phyloP scores from a whole-genome alignment of 1,140 invertebrate genomes.

The Patella vulgata region DNA sequence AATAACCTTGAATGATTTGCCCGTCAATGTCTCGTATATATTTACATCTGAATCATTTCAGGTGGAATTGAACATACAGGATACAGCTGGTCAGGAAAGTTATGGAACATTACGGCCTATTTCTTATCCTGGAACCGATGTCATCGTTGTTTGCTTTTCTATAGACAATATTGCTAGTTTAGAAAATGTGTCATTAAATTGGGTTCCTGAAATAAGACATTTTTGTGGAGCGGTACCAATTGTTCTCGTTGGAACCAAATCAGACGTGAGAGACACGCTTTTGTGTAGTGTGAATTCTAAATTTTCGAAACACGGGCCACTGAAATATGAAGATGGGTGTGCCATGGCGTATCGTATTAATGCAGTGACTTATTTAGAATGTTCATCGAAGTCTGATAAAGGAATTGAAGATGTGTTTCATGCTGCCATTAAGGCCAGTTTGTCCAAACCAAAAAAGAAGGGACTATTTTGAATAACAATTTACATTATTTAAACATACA shows the following conservation, averaged over 20 bases:
- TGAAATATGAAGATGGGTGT: constrained; percentile 43
- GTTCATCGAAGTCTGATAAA: constrained; percentile 57
- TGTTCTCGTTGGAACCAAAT: constrained; percentile 80
- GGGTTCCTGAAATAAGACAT: constrained; percentile 78
- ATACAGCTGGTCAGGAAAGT: constrained; percentile 92
- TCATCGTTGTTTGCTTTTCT: constrained; percentile 53
- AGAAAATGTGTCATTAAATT: constrained; percentile 95
- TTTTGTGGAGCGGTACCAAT: constrained; percentile 96
- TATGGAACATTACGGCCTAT: constrained; percentile 90
- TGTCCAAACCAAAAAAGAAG: too few species aligned
- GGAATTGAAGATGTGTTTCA: constrained; percentile 54
- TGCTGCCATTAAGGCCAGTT: constrained; percentile 41
- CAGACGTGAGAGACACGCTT: constrained; percentile 86
- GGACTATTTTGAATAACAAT: too few species aligned
- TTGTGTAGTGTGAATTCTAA: constrained; percentile 60
- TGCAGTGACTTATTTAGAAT: constrained; percentile 53
- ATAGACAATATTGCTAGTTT: constrained; percentile 77
- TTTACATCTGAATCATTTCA: too few species aligned
- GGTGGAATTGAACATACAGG: constrained; percentile 90
- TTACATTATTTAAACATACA: too few species aligned
- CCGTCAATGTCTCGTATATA: too few species aligned
- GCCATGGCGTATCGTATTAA: constrained; percentile 39
- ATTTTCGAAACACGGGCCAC: constrained; percentile 78
- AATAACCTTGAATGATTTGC: too few species aligned
- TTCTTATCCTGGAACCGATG: constrained; percentile 96